These are phyloP conservation scores for Spea hammondii DNA, from an alignment of 2,797 vertebrate species.

Conservation along the genomic window DNA sequence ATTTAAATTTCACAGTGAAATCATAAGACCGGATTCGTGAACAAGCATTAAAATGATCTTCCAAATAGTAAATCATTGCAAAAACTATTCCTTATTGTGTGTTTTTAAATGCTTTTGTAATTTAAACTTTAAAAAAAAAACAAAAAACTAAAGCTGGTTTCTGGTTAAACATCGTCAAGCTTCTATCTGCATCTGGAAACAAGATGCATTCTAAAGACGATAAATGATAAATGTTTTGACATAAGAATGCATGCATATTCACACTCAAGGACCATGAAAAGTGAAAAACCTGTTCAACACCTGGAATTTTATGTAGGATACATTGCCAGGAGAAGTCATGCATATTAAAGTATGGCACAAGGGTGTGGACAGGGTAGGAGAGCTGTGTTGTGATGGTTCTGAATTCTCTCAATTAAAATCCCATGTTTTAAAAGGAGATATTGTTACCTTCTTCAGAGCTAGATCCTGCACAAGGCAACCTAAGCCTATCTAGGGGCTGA, in stretches of 20 bases:
- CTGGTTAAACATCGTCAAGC: neutral
- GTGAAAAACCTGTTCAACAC: conserved; percentile 21
- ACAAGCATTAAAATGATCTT: too few species aligned
- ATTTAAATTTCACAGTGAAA: too few species aligned
- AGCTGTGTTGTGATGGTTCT: too few species aligned
- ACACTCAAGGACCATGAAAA: conserved; percentile 29
- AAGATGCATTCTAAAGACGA: conserved; percentile 19
- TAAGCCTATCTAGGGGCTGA: too few species aligned
- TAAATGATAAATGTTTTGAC: conserved; percentile 30
- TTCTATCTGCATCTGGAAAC: conserved; percentile 22
- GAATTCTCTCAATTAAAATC: too few species aligned
- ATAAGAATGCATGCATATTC: conserved; percentile 34
- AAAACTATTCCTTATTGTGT: neutral
- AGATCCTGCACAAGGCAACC: too few species aligned
- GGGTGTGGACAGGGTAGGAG: too few species aligned
- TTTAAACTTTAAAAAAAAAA: neutral
- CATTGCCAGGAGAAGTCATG: conserved; percentile 13
- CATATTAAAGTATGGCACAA: neutral
- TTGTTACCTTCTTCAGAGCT: too few species aligned
- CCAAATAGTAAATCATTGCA: too few species aligned
- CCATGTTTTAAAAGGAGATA: too few species aligned
- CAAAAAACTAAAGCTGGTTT: neutral
- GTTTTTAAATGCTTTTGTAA: neutral
- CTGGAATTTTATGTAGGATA: conserved; percentile 18
- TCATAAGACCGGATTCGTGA: too few species aligned